Evolutionary conservation across 2,797 vertebrate genomes (phyloP).

Genomic region (Microcaecilia unicolor): DNA sequence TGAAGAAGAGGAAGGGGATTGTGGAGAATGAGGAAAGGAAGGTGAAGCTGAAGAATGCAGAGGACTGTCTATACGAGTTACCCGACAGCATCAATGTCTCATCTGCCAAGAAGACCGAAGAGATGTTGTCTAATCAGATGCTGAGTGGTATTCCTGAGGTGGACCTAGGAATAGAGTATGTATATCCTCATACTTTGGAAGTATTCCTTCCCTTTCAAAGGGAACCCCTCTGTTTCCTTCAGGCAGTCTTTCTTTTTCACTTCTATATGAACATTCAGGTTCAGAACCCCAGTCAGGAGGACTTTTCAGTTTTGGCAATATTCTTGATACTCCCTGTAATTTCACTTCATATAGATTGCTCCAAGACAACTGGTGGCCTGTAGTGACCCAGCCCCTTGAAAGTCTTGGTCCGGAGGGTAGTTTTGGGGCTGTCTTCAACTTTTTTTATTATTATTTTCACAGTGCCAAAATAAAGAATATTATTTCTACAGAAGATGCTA

Average conservation of each 20-base stretch:
- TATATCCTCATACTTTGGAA: too few species aligned
- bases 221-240: too few species aligned
- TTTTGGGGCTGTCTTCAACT: neutral
- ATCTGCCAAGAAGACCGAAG: slow-evolving; percentile 94
- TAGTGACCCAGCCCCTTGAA: too few species aligned
- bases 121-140: slow-evolving; percentile 99
- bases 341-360: too few species aligned
- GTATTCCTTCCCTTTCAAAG: too few species aligned
- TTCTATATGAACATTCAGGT: too few species aligned
- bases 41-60: slow-evolving; percentile 84
- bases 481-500: slow-evolving; percentile 90
- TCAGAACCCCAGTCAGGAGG: too few species aligned
- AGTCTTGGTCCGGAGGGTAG: neutral
- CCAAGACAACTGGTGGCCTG: too few species aligned
- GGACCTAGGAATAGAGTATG: slow-evolving; percentile 91
- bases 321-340: too few species aligned
- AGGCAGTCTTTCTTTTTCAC: too few species aligned
- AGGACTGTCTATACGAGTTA: slow-evolving; percentile 88
- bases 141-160: slow-evolving; percentile 95
- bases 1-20: slow-evolving; percentile 76
- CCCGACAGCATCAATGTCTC: slow-evolving; percentile 89
- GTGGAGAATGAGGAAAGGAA: slow-evolving; percentile 87
- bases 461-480: slow-evolving; percentile 98
- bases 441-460: neutral
- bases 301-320: too few species aligned